Percentiles rank a stretch among this genome's conserved stretches.
Evolutionary conservation across 2,797 vertebrate genomes (phyloP).

Genomic region (Hoplostethus atlanticus): DNA sequence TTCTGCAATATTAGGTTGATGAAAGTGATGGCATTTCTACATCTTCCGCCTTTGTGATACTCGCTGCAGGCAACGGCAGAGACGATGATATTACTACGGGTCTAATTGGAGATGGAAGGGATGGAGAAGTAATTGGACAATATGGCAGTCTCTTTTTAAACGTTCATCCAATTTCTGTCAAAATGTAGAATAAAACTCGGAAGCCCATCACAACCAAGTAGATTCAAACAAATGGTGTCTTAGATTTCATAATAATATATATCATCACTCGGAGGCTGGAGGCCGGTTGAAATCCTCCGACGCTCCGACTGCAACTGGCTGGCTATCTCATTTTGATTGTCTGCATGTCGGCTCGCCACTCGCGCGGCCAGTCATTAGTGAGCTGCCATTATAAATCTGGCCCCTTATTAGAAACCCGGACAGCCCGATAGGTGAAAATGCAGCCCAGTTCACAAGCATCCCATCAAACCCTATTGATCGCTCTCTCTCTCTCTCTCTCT

Average conservation of each 20-base stretch:
- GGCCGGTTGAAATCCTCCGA: not conserved
- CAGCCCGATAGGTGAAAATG: conserved; percentile 65
- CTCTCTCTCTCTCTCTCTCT: conserved; percentile 4
- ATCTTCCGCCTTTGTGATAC: conserved; percentile 55
- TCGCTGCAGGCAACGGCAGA: conserved; percentile 33
- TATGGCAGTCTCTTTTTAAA: conserved; percentile 8
- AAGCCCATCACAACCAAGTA: conserved; percentile 13
- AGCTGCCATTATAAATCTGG: conserved; percentile 74
- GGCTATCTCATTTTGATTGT: conserved; percentile 14
- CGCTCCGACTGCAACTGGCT: not conserved
- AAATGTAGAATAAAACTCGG: conserved; percentile 38
- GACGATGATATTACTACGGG: conserved; percentile 41
- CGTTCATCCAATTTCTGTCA: conserved; percentile 44
- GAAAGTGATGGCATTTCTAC: conserved; percentile 63
- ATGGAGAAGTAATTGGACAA: conserved; percentile 60
- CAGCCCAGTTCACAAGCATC: conserved; percentile 66
- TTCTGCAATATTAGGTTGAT: conserved; percentile 70
- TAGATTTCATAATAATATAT: conserved; percentile 5
- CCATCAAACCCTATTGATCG: conserved; percentile 71
- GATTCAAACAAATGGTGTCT: not conserved
- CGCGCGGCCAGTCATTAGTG: conserved; percentile 60
- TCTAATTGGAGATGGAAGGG: conserved; percentile 60
- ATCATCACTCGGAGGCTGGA: not conserved
- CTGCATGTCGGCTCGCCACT: conserved; percentile 46
- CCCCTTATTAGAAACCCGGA: conserved; percentile 67